Conservation (phyloP, 2,113 vertebrate species). For the Trogon surrucura region DNA sequence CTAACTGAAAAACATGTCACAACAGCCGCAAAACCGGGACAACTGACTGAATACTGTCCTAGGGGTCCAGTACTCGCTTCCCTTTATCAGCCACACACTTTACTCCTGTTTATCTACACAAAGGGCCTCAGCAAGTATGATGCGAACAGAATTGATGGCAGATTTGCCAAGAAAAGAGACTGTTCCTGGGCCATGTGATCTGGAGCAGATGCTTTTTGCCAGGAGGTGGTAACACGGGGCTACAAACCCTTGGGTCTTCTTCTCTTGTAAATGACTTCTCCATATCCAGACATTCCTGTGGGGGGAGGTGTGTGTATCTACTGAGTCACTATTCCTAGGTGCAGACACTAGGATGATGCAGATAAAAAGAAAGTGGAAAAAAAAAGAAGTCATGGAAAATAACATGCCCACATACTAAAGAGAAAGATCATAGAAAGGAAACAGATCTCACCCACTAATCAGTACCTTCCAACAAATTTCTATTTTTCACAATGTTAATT, state of each 20-base stretch:
- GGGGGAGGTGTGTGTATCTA: neutral
- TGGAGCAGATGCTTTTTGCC: neutral
- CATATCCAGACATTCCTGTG: accelerated
- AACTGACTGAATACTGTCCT: neutral
- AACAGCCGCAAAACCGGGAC: accelerated
- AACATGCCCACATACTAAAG: neutral
- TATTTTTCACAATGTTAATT: neutral
- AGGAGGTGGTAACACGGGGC: accelerated
- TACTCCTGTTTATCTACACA: neutral
- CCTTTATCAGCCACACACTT: neutral
- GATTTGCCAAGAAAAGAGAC: accelerated
- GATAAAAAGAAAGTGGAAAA: neutral
- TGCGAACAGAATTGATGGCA: neutral
- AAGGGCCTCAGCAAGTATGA: neutral
- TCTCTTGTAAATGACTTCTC: neutral
- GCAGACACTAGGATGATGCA: neutral
- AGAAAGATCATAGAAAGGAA: neutral
- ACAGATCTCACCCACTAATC: neutral
- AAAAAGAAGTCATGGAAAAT: neutral
- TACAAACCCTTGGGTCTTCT: neutral
- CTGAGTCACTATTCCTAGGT: neutral
- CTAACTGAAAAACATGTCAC: accelerated
- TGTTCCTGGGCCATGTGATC: neutral
- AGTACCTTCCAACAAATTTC: neutral
- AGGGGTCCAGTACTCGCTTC: neutral